Percentiles rank a stretch among this genome's conserved stretches.
Evolutionary conservation across 2,113 vertebrate genomes (phyloP).

Genomic region (Dipodomys merriami): DNA sequence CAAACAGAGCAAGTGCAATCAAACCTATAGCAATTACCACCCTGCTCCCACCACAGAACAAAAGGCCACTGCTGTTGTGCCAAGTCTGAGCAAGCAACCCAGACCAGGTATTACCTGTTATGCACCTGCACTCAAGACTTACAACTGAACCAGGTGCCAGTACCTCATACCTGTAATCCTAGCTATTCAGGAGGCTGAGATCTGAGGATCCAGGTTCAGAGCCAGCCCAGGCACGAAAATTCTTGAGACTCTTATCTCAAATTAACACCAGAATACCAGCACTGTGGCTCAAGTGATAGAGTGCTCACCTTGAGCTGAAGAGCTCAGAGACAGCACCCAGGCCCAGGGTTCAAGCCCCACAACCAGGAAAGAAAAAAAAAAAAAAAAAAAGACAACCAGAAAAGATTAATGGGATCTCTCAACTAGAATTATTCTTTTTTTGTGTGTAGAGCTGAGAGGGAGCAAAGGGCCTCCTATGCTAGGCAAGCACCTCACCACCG

Average conservation of each 20-base stretch:
- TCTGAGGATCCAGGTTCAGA: too few species aligned
- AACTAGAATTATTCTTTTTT: conserved; percentile 23
- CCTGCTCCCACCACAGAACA: neutral
- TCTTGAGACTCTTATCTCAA: too few species aligned
- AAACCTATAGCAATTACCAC: neutral
- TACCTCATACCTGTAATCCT: too few species aligned
- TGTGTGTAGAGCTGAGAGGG: too few species aligned
- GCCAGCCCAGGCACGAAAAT: too few species aligned
- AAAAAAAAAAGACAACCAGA: neutral
- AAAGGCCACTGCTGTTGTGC: neutral
- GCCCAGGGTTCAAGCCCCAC: too few species aligned
- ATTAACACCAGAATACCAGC: too few species aligned
- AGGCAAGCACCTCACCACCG: neutral
- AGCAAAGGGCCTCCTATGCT: neutral
- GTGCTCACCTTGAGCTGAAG: too few species aligned
- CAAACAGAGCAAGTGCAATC: neutral
- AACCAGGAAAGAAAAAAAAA: too few species aligned
- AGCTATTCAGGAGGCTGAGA: too few species aligned
- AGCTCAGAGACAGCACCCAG: too few species aligned
- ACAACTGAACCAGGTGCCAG: neutral
- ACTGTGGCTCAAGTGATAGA: too few species aligned
- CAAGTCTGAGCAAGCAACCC: neutral
- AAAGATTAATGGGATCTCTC: neutral
- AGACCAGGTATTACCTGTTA: conserved; percentile 36
- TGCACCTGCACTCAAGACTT: neutral